Base-by-base conservation (phyloP, 1,140 invertebrate genomes). In the Drosophila tani region DNA sequence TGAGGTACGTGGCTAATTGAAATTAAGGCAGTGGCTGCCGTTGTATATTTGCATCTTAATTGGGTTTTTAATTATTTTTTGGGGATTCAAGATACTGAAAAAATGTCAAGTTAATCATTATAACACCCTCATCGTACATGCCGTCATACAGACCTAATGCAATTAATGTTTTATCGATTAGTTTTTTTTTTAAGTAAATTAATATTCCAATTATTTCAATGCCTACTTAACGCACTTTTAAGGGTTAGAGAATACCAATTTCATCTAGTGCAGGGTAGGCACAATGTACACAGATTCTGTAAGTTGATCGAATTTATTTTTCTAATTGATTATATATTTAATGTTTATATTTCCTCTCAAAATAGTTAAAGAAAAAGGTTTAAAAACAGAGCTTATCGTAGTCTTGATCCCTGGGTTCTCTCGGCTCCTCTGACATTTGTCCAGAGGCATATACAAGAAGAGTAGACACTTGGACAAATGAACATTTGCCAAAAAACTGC, bases 401-500 rank as follows among this genome's bases (percentile, higher is more conserved):
- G 8, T 19, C 21, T 17, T 46, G 49, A 46, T 40, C 65, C 65
- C 60, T 58, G 49, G 50, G 38, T 14, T 7, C 19, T n/a, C n/a
- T 47, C 14, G 9, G 29, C 32, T 40, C 11, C 43, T 66, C 17
- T 69, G 62, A 65, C 78, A 78, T 65, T 59, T 65, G 65, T 60
- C 74, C 65, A 60, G 74, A 62, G 66, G 50, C 62, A 50, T 51
- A 81, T 68, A 73, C 46, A 21, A 19, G 40, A 21, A 14, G 14
- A 14, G 49, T 35, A 56, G 79, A 85, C 82, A 77, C 78, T 84
- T 81, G 74, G 65, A 75, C 82, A 85, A 86, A 84, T 85, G 82
- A 84, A 88, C 81, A 84, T 83, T 79, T 73, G 79, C 71, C 73
- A 66, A 75, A 87, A 81, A 88, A 90, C 74, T 75, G 74, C 67